Conservation (phyloP, 2,888 invertebrate genomes). For the Blastobasis lacticolella region DNA sequence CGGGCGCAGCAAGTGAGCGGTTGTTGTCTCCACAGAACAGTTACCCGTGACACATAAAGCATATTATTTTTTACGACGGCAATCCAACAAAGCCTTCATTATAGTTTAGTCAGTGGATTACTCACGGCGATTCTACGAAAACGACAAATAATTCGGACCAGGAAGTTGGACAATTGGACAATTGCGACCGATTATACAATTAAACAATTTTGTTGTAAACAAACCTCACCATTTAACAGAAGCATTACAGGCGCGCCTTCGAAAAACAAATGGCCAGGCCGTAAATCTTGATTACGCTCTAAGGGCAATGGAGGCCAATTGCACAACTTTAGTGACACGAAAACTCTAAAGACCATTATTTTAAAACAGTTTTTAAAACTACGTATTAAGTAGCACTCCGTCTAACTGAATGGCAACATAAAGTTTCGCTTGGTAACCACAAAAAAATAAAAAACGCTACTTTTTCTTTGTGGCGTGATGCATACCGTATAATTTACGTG, state of each 20-base stretch:
- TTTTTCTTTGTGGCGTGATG: background rate
- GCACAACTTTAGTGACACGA: no score
- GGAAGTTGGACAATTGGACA: slow-evolving; percentile 36
- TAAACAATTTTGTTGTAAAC: slow-evolving; percentile 25
- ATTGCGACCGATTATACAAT: slow-evolving; percentile 51
- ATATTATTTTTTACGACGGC: slow-evolving; percentile 10
- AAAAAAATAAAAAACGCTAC: background rate
- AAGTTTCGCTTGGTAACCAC: background rate
- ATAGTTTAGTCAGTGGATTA: slow-evolving; percentile 15
- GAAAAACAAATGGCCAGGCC: slow-evolving; percentile 11
- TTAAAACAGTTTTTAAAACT: background rate
- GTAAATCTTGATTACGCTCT: slow-evolving; percentile 11
- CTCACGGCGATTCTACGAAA: slow-evolving; percentile 34
- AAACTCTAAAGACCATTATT: background rate
- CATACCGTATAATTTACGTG: background rate
- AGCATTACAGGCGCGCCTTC: slow-evolving; percentile 19
- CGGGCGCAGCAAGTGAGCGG: slow-evolving; percentile 2
- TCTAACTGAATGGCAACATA: no score
- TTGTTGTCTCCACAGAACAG: slow-evolving; percentile 18
- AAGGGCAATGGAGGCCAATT: background rate
- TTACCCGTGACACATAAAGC: slow-evolving; percentile 22
- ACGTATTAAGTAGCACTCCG: background rate
- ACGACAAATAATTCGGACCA: slow-evolving; percentile 22
- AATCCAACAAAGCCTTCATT: slow-evolving; percentile 18
- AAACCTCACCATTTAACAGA: slow-evolving; percentile 25